These are phyloP conservation scores for Callocephalon fimbriatum DNA, from an alignment of 2,113 vertebrate species.

Conservation along the genomic window DNA sequence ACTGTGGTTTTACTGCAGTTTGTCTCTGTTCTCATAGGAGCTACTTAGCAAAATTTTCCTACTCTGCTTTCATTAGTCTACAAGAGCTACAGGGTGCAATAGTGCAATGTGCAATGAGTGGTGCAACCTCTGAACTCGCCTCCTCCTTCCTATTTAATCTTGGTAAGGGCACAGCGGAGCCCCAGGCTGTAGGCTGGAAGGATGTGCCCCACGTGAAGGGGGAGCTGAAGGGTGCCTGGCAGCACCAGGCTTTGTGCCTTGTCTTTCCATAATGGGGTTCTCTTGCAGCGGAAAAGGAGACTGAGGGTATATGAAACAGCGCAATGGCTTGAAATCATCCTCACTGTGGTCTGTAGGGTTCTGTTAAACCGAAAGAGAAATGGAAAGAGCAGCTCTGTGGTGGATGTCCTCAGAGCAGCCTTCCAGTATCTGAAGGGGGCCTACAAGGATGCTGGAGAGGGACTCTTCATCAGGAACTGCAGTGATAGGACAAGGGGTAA, in stretches of 20 bases:
- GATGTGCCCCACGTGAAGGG: not conserved
- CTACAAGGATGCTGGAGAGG: not conserved
- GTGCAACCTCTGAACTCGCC: not conserved
- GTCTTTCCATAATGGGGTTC: not conserved
- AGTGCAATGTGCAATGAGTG: not conserved
- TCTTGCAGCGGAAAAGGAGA: not conserved
- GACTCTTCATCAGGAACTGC: not conserved
- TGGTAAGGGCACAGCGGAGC: not conserved
- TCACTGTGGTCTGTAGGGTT: not conserved
- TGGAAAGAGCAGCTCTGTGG: not conserved
- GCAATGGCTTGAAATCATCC: not conserved
- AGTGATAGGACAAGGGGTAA: not conserved
- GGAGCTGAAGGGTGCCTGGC: not conserved
- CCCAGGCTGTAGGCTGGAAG: not conserved
- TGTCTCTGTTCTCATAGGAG: not conserved
- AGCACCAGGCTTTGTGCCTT: not conserved
- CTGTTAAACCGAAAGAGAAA: not conserved
- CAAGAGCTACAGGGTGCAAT: not conserved
- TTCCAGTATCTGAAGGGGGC: not conserved
- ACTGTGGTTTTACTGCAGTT: not conserved
- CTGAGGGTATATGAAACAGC: fast-evolving
- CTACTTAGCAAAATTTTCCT: not conserved
- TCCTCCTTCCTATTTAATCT: not conserved
- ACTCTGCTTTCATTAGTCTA: fast-evolving
- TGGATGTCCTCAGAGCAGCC: not conserved